Base-by-base conservation (phyloP, 2,113 vertebrate genomes). In the Trochalopteron elliotii region DNA sequence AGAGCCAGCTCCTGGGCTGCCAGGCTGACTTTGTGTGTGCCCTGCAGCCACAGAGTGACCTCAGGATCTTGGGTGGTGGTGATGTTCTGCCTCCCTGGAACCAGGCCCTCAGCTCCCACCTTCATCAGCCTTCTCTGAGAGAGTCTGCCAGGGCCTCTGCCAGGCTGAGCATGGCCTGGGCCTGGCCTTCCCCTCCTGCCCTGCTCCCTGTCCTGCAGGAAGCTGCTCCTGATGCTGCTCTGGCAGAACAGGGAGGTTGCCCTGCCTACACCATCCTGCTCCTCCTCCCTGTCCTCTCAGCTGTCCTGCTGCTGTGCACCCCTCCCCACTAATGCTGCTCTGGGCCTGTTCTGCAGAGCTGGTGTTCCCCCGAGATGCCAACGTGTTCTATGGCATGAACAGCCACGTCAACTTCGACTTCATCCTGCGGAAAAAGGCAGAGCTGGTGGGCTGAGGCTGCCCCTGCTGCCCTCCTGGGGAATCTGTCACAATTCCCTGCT, bases 341-440 rank as follows among this genome's bases (percentile, higher is more conserved):
- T 56, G 42, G 20, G 35, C 57, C 40, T 52, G 22, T 83, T 16
- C 83, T 91, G n/a, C 96, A 99, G 99, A 99, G 91, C 97, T 99
- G 30, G 98, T 99, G 90, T 98, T 99, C 83, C 99, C 99, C 4
- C 98, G 98, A 55, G 98, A 98, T 0, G 99, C 98, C 69, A 99
- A 99, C 1, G 99, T 99, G 42, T 99, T 99, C 78, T 99, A 99
- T 2, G 99, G 98, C 97, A 99, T 99, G 99, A 99, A 99, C 97
- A 99, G 98, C 91, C 98, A 98, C 0, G 98, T 97, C 7, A 99
- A 99, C 97, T 99, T 98, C 3, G 97, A 99, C 94, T 99, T 99
- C 97, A 97, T 99, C 95, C 97, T 99, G 95, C 98, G 99, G 11
- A 97, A 97, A 97, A 99, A 56, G 98, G 95, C 71, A 9, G 80